phyloP scores from a whole-genome alignment of 2,888 invertebrate genomes.

The Perizoma flavofasciatum region DNA sequence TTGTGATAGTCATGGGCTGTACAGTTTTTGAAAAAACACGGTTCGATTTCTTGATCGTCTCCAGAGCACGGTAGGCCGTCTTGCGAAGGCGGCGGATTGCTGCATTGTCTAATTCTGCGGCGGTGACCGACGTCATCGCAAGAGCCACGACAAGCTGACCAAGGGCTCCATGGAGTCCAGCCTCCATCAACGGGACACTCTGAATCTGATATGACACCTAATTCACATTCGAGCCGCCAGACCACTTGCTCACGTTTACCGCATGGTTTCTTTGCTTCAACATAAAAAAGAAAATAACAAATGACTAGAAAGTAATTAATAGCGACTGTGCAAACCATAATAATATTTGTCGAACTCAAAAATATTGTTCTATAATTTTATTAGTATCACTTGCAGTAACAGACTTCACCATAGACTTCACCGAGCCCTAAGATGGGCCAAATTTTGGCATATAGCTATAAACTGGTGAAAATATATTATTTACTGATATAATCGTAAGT shows the following conservation, averaged over 20 bases:
- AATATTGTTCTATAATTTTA: no score
- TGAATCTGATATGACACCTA: constrained; percentile 63
- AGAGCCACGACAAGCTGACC: constrained; percentile 73
- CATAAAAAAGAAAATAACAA: not conserved
- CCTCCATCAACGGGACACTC: constrained; percentile 78
- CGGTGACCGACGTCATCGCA: constrained; percentile 75
- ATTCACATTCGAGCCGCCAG: constrained; percentile 73
- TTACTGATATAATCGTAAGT: no score
- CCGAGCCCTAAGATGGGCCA: no score
- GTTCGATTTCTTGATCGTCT: constrained; percentile 60
- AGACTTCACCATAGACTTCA: no score
- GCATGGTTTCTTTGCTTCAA: constrained; percentile 55
- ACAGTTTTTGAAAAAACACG: constrained; percentile 72
- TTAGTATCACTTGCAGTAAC: no score
- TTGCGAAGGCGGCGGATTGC: constrained; percentile 70
- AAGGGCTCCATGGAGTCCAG: constrained; percentile 76
- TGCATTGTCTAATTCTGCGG: constrained; percentile 65
- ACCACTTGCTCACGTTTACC: constrained; percentile 58
- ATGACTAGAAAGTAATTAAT: constrained; percentile 11
- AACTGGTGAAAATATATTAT: no score
- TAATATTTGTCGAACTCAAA: no score
- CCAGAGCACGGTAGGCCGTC: constrained; percentile 74
- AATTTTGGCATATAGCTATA: no score
- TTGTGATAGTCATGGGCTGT: constrained; percentile 65
- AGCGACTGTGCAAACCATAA: constrained; percentile 1